These are phyloP conservation scores for Acronicta alni DNA, from an alignment of 2,888 invertebrate genomes.

Conservation along the genomic window DNA sequence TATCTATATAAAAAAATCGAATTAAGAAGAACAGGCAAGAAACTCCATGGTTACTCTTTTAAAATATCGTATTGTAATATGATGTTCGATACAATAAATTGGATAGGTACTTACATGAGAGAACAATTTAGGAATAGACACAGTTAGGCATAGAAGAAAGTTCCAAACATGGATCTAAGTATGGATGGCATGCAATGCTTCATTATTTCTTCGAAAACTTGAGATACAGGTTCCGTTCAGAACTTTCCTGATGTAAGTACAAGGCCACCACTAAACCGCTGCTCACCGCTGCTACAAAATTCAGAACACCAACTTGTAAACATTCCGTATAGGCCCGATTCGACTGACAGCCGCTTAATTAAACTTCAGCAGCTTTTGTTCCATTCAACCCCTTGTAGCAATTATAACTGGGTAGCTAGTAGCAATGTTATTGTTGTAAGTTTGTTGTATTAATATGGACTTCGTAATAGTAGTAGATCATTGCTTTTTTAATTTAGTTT, in stretches of 20 bases:
- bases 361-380: slow-evolving; percentile 52
- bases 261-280: slow-evolving; percentile 28
- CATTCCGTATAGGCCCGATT: slow-evolving; percentile 34
- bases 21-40: too few species aligned
- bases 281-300: slow-evolving; percentile 23
- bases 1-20: too few species aligned
- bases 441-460: slow-evolving; percentile 1
- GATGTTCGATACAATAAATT: too few species aligned
- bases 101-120: too few species aligned
- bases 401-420: slow-evolving; percentile 36
- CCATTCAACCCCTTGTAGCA: slow-evolving; percentile 38
- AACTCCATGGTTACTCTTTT: too few species aligned
- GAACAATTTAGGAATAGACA: too few species aligned
- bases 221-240: neutral
- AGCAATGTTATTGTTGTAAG: slow-evolving; percentile 6
- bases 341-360: slow-evolving; percentile 58
- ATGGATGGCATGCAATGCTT: too few species aligned
- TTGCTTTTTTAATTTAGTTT: too few species aligned
- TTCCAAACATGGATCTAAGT: too few species aligned
- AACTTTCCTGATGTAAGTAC: slow-evolving; percentile 24
- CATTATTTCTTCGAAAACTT: too few species aligned
- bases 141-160: too few species aligned
- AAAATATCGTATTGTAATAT: too few species aligned
- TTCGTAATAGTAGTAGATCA: neutral
- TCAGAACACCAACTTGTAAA: slow-evolving; percentile 37